Evolutionary conservation across 2,888 invertebrate genomes (phyloP), one percentile per base, ranked within the genome.

Genomic region (Hesperia comma): DNA sequence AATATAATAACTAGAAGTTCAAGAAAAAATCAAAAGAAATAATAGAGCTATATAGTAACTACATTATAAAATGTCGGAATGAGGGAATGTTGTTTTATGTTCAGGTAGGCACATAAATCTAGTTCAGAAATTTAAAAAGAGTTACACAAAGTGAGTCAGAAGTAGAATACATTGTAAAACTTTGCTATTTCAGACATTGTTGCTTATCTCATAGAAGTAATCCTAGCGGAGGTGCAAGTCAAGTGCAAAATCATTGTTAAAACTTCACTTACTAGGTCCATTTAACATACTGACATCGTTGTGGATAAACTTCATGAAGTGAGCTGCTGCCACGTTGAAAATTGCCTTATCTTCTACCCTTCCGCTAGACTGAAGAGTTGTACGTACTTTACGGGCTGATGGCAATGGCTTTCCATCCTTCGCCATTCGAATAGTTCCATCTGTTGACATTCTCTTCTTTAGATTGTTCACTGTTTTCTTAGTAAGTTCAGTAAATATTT

Each of bases 381-480:
- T 87, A 19, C 88, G 80, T 15, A 89, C 84, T 68, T 75, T 77
- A 54, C 88, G 78, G 8, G 88, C 86, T 8, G 86, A 86, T 0
- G 88, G 88, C 2, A 89, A 71, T 0, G 77, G 75, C 6, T 74
- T 53, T 1, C 85, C 84, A 53, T 80, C 74, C 61, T 75, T 82
- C 71, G 79, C 75, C 64, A 67, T 77, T 14, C 85, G 82, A 15
- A 86, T 80, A 54, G 73, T 71, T 68, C 73, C 37, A 74, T 76
- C 68, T 80, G 83, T 2, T n/a, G n/a, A n/a, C n/a, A n/a, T n/a
- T n/a, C n/a, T n/a, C n/a, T n/a, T n/a, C n/a, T n/a, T n/a, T n/a
- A n/a, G n/a, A n/a, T n/a, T n/a, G n/a, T n/a, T n/a, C n/a, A n/a
- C n/a, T n/a, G n/a, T n/a, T n/a, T n/a, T n/a, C n/a, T n/a, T n/a